Evolutionary conservation across 92 coral and sea anemone genomes (phyloP), one percentile per base, ranked within the genome.

Genomic region (Bergia puertoricense): DNA sequence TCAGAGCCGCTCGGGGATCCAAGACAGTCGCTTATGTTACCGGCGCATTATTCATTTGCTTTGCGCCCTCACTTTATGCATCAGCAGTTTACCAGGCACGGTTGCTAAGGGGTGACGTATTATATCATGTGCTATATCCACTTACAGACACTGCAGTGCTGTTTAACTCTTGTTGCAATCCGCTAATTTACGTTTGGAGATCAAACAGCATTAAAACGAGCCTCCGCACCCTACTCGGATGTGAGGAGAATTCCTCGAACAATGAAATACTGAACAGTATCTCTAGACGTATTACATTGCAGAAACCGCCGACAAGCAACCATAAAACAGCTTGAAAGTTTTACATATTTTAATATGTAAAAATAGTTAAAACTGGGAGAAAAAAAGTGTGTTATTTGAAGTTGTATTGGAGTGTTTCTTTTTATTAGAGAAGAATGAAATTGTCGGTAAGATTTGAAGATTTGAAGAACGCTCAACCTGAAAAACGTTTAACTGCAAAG

Each of bases 111-210:
- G 16, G 30, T 40, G 86, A 82, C 71, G 89, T 86, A 10, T 42
- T 94, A 5, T 92, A 84, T 59, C 97, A 94, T 73, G 76, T 94
- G 74, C 72, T 94, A 48, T 93, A 94, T 56, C 97, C 97, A 18
- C 88, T 94, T 20, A 89, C 97, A 22, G 95, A 94, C 54, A 74
- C 91, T 4, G 93, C 94, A 5, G 92, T 89, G 30, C 38, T 94
- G 84, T 80, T 94, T 0, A 92, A 86, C 81, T 92, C 97, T 8
- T 76, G 92, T 15, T 86, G 91, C 46, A 93, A 94, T 76, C 97
- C 97, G 2, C 62, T 94, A 16, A 85, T 94, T 38, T 94, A 94
- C 85, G 94, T 94, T 1, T 88, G 93, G n/a, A 92, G 95, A 85
- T 93, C 92, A 68, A 84, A 76, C 46, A 84, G 85, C 40, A 86